Evolutionary conservation across 1,140 invertebrate species (phyloP), one percentile per base, ranked within the genome.

Genomic region (Drosophila ohnishii): DNA sequence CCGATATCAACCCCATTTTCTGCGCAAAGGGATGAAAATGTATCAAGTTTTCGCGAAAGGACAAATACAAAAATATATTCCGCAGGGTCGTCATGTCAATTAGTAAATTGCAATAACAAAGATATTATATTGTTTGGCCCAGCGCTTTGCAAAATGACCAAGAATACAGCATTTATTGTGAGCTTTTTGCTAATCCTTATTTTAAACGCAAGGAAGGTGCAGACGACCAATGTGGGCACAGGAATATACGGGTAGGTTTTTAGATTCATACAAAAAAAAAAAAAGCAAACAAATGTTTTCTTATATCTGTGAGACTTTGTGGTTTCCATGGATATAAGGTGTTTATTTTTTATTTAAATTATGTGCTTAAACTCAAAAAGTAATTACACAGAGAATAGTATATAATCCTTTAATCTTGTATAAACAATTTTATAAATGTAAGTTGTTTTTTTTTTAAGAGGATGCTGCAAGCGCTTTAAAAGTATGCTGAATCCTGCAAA

Each of bases 221-320:
- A 37, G 28, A 35, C 51, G 28, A 35, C 51, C 16, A 34, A 42
- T 58, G 14, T 50, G 22, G 67, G 67, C 42, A 69, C 67, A 2
- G 35, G 65, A 50, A 70, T 71, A 47, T 71, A 70, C 37, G 67
- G 67, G 67, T 71, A 69, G 64, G 67, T 71, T 22, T 70, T 58
- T 58, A 19, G 13, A 25, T 28, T 11, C 39, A 25, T 9, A 16
- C 39, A 34, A 6, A 16, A 34, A 58, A 28, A 58, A 28, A 25
- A 45, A 25, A 22, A n/a, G 2, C 32, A n/a, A 22, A 7, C 30
- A 60, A 64, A 22, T 2, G 5, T 11, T 19, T 34, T 30, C 10
- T 10, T 40, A 53, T 34, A 30, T 62, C 30, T n/a, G 22, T 8
- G 1, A 8, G 3, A 1, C 4, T 13, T 40, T 19, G 19, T 32